Base-by-base conservation (phyloP, 2,113 vertebrate species). In the Sinocyclocheilus maitianheensis region DNA sequence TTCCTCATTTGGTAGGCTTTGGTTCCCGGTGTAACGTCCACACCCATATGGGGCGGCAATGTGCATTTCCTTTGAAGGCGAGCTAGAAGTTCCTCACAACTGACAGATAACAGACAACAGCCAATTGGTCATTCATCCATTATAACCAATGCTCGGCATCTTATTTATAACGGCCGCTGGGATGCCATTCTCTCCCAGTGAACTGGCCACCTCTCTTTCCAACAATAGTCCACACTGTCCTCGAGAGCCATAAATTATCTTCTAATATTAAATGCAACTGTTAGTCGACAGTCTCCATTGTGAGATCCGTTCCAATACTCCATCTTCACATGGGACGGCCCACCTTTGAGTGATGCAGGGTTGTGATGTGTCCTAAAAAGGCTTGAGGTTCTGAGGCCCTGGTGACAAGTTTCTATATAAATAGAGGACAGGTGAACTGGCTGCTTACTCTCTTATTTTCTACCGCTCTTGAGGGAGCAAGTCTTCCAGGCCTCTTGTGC, bases 331-430 rank as follows among this genome's bases (percentile, higher is more conserved):
- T 81, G 80, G 85, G 81, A 58, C 84, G 30, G 67, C 69, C 89
- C 87, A 89, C 85, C 84, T 87, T 84, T 86, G 74, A 30, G 62
- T 83, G 84, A 72, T 71, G 72, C 81, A 11, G 84, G 71, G 81
- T 40, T 62, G 78, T 79, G 79, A 85, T 71, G 87, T 89, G 75
- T 87, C 90, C 90, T 91, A 89, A 90, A 91, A 91, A 91, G 89
- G 90, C 83, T 5, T 71, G 80, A 60, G 86, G 79, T 67, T 85
- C 24, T 48, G 77, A 40, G 43, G 77, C 77, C 43, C 71, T 58
- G 83, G 65, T 63, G 76, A 81, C 69, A 10, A 12, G 5, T 40
- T 16, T 55, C 26, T 65, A 26, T 88, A 90, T 90, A 91, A 91
- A 90, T 87, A 85, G 24, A 55, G 83, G 75, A 81, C 83, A 90